These are phyloP conservation scores for Parnassius mnemosyne DNA, from an alignment of 2,888 invertebrate genomes.

Conservation along the genomic window DNA sequence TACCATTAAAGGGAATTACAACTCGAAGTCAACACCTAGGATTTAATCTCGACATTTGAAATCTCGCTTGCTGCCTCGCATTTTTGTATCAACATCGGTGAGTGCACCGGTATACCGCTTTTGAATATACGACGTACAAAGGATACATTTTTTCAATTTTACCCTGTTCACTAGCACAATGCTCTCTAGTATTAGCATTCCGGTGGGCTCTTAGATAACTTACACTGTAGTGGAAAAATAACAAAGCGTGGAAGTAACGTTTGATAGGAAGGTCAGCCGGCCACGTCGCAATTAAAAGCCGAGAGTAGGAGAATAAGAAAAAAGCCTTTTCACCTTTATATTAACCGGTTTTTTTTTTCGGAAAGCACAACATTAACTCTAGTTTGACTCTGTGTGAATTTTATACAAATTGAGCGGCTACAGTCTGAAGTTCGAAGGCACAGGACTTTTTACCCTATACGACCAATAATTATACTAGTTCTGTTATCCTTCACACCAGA, in stretches of 20 bases:
- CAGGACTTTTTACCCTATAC: too few relatives aligned
- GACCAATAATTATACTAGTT: too few relatives aligned
- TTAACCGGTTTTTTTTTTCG: not conserved
- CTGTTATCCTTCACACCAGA: too few relatives aligned
- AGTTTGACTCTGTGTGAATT: too few relatives aligned
- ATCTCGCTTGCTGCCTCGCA: not conserved
- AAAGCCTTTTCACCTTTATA: too few relatives aligned
- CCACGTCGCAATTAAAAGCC: not conserved
- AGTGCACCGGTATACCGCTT: not conserved
- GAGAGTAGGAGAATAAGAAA: not conserved
- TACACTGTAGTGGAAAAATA: not conserved
- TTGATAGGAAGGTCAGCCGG: not conserved
- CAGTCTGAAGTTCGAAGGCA: too few relatives aligned
- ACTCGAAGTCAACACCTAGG: too few relatives aligned
- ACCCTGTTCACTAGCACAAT: constrained; percentile 5
- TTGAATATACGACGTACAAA: not conserved
- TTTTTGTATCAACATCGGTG: not conserved
- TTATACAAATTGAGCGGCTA: too few relatives aligned
- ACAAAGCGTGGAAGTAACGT: constrained; percentile 3
- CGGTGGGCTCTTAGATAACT: not conserved
- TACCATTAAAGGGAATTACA: too few relatives aligned
- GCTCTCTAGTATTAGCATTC: not conserved
- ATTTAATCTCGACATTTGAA: too few relatives aligned
- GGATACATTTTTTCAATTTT: constrained; percentile 3
- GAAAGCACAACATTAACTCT: too few relatives aligned